Evolutionary conservation across 2,113 vertebrate species (phyloP).

Genomic region (Ellobius talpinus): DNA sequence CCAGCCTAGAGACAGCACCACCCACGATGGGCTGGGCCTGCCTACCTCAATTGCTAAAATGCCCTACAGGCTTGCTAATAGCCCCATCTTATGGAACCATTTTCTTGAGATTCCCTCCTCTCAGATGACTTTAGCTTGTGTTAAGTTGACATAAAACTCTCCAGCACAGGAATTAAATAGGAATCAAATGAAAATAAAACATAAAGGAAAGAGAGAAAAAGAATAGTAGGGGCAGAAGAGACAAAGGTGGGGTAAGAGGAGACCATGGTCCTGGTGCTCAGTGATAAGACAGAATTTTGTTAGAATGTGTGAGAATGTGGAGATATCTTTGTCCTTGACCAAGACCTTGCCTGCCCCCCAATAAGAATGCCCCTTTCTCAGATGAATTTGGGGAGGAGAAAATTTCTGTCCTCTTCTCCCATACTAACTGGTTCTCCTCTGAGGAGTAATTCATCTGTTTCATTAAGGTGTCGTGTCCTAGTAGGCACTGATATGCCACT

Average conservation of each 20-base stretch:
- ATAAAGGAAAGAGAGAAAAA: not conserved
- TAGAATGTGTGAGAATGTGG: not conserved
- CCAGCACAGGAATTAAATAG: too few relatives aligned
- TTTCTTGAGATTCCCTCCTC: not conserved
- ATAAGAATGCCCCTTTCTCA: not conserved
- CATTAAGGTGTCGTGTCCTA: not conserved
- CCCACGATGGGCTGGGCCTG: not conserved
- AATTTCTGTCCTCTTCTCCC: not conserved
- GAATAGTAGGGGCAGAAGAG: too few relatives aligned
- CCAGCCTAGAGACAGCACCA: not conserved
- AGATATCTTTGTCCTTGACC: not conserved
- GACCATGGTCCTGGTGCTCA: fast-evolving
- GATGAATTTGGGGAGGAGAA: not conserved
- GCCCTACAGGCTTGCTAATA: too few relatives aligned
- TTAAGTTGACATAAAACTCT: not conserved
- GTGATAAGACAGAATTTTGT: not conserved
- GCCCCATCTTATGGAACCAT: too few relatives aligned
- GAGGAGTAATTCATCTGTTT: not conserved
- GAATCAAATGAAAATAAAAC: not conserved
- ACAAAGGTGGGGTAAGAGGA: too few relatives aligned
- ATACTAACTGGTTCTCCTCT: not conserved
- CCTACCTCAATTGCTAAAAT: not conserved
- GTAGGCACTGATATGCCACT: not conserved
- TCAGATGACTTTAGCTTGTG: not conserved
- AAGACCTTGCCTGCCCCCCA: not conserved